Base-by-base conservation (phyloP, 92 coral and sea anemone species). In the Meandrina meandrites region DNA sequence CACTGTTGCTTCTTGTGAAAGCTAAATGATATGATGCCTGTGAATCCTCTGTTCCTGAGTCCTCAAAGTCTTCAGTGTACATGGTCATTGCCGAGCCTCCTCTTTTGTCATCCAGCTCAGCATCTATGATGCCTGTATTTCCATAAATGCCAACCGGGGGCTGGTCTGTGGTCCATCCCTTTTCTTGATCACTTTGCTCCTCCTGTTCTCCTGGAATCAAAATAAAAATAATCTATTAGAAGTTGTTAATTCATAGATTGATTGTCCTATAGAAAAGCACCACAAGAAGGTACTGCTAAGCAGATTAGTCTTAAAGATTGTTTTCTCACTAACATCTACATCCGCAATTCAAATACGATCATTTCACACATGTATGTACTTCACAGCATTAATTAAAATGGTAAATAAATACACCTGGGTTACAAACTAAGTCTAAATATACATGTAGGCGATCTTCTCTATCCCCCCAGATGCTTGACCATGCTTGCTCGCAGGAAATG, bases 41-140 rank as follows among this genome's bases (percentile, higher is more conserved):
- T 18, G 87, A 47, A 16, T 54, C 89, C 76, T 89, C 84, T 19
- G 80, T 56, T 40, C 54, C 88, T 12, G 84, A 89, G 37, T 86
- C 92, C 75, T 92, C 91, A 92, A 92, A 86, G 80, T 92, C 94
- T 48, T 89, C 94, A 45, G 94, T 89, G 58, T 86, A 92, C 91
- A 89, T 92, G 11, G 89, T 86, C 60, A 92, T 40, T 3, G 92
- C 92, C 3, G 94, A 68, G 1, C 67, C 82, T 34, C 54, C 88
- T 51, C 66, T 51, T 15, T 42, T 73, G 17, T 35, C 88, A 40
- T 83, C 90, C 1, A 40, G 76, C 53, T 88, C 91, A 42, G 90
- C 28, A 56, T 83, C 80, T 18, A 18, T 11, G 32, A 92, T 92
- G 1, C 95, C 93, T 57, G 95, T 90, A 48, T 92, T 86, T 5